Base-by-base conservation (phyloP, 1,140 invertebrate species). In the Cotesia chilonis region DNA sequence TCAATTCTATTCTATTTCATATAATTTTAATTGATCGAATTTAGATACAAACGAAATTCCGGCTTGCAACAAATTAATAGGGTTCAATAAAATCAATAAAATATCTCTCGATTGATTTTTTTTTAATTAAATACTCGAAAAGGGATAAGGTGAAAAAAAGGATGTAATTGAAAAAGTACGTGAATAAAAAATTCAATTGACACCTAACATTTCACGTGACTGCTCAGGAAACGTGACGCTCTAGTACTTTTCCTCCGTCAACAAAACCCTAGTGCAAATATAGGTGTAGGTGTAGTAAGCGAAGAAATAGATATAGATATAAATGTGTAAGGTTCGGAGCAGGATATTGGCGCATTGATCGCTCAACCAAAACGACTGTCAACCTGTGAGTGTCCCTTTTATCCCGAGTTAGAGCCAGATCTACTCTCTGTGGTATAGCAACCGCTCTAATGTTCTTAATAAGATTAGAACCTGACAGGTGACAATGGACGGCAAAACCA, bases 371-470 rank as follows among this genome's bases (percentile, higher is more conserved):
- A 67, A 60, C 14, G 36, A 12, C 12, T 66, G 70, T 57, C 61
- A 65, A 66, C 36, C 14, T 38, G 28, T 51, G 2, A 51, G 38
- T 14, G 20, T 35, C 17, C 12, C n/a, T 28, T 12, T 20, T 37
- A 66, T 28, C 9, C 28, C 57, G 38, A 63, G 60, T 70, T 63
- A 63, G 69, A 51, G 5, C 41, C 28, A 63, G 69, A 51, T 2
- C 41, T 14, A 14, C 38, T 47, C 63, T 63, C 59, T 1, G 9
- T 38, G 59, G 41, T 47, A 47, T 7, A 10, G 41, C 14, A 35
- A 71, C 61, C 38, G 12, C 59, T 65, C 52, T 65, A 71, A 67
- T 52, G 10, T 28, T 67, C 64, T 60, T 72, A 67, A 72, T 67
- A 47, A 67, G 37, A 59, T 72, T 67, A 60, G 47, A 66, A 54